Evolutionary conservation across 2,797 vertebrate species (phyloP).

Genomic region (Anguilla megastoma): DNA sequence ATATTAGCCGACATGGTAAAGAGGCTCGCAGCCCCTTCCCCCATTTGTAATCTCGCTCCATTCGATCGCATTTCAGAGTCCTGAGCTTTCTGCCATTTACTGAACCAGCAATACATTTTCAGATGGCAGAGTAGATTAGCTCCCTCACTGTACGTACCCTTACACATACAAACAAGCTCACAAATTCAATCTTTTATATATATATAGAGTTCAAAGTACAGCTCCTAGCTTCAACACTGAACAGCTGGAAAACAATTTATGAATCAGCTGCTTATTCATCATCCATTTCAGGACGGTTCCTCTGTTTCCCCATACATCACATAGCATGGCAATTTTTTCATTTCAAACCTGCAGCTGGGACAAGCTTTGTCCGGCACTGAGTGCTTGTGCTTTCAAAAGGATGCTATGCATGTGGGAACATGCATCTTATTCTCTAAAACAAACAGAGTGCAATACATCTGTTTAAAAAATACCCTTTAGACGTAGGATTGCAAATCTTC

Average conservation of each 20-base stretch:
- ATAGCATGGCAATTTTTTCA: background rate
- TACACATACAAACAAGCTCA: constrained; percentile 15
- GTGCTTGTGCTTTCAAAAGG: no score
- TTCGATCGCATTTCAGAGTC: background rate
- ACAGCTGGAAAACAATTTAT: background rate
- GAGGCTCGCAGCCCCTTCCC: background rate
- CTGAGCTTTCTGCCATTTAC: background rate
- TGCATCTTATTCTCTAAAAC: background rate
- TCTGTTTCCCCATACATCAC: background rate
- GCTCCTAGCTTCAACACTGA: background rate
- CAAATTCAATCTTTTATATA: background rate
- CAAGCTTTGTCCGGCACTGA: no score
- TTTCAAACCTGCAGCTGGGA: background rate
- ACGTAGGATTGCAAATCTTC: no score
- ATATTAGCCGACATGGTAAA: background rate
- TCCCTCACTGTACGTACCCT: background rate
- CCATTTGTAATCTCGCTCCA: background rate
- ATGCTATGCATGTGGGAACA: no score
- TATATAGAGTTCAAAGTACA: background rate
- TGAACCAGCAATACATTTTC: constrained; percentile 2
- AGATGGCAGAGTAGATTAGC: background rate
- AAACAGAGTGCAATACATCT: background rate
- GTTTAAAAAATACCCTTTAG: no score
- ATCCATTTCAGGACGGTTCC: background rate
- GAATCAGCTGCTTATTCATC: background rate